A percentile compares a stretch with the other conserved stretches of the same genome.
phyloP scores from a whole-genome alignment of 2,797 vertebrate genomes.

The Paguma larvata region DNA sequence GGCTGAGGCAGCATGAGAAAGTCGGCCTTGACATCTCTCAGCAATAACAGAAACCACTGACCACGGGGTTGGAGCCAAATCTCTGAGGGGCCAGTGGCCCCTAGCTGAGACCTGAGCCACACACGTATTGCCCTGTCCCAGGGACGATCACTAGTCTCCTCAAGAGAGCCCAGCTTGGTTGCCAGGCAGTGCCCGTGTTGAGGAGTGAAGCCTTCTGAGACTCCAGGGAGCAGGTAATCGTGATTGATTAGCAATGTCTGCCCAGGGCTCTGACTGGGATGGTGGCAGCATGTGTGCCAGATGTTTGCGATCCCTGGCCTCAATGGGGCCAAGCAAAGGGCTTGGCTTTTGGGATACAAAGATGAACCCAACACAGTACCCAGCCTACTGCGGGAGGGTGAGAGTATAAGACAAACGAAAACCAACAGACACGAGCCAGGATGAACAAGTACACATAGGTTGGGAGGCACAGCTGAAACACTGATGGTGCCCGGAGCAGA shows the following conservation, averaged over 20 bases:
- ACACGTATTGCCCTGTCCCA: not conserved
- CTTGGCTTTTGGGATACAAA: not conserved
- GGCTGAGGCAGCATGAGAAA: not conserved
- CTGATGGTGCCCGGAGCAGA: not conserved
- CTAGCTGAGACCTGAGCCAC: not conserved
- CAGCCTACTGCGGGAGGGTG: not conserved
- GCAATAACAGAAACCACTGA: not conserved
- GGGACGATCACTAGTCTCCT: not conserved
- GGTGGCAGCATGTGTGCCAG: not conserved
- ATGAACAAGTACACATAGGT: not conserved
- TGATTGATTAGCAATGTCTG: not conserved
- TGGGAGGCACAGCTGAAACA: not conserved
- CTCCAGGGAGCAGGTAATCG: not conserved
- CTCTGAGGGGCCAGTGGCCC: not conserved
- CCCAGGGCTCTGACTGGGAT: not conserved
- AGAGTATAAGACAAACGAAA: not conserved
- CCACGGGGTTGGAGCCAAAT: not conserved
- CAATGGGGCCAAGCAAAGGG: not conserved
- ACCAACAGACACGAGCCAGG: not conserved
- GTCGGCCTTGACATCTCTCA: not conserved
- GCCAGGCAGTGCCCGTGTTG: not conserved
- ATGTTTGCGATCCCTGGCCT: not conserved
- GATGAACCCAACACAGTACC: not conserved
- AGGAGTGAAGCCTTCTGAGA: not conserved
- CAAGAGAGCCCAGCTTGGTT: not conserved